Evolutionary conservation across 2,113 vertebrate species (phyloP).

Genomic region (Orthochromis indermauri): DNA sequence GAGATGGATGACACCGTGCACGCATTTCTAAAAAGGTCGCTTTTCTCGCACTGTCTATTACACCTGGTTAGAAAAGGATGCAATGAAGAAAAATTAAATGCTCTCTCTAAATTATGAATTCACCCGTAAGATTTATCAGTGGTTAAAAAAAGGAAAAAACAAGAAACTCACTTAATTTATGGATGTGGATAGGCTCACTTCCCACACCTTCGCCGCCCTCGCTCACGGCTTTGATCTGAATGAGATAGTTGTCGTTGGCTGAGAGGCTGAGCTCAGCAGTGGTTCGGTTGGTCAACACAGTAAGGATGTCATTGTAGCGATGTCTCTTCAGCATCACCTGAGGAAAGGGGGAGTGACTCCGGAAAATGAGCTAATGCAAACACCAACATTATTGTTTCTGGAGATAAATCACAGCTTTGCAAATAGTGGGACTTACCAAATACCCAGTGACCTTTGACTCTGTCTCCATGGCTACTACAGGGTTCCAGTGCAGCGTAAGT

Average conservation of each 20-base stretch:
- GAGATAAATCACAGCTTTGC: not conserved
- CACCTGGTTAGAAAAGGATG: constrained; percentile 32
- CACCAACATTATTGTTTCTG: not conserved
- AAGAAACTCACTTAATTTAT: constrained; percentile 75
- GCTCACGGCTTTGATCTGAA: constrained; percentile 82
- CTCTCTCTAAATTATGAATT: constrained; percentile 24
- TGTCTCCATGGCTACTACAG: constrained; percentile 84
- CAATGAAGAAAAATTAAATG: constrained; percentile 41
- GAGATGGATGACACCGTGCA: constrained; percentile 60
- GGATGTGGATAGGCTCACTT: constrained; percentile 88
- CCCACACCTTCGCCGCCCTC: constrained; percentile 85
- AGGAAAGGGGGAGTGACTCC: not conserved
- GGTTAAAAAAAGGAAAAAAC: not conserved
- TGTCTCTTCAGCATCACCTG: constrained; percentile 85
- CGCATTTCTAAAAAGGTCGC: constrained; percentile 67
- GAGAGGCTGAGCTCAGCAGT: constrained; percentile 78
- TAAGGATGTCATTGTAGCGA: constrained; percentile 64
- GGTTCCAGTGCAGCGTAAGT: constrained; percentile 87
- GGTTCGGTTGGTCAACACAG: constrained; percentile 76
- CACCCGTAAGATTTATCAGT: constrained; percentile 1
- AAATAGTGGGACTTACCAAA: constrained; percentile 72
- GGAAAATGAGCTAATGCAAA: not conserved
- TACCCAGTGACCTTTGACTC: constrained; percentile 93
- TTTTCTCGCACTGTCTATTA: constrained; percentile 55
- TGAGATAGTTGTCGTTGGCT: constrained; percentile 79